Percentiles rank a stretch among this genome's conserved stretches.
phyloP scores from a whole-genome alignment of 2,888 invertebrate species.

The Cataglyphis albicans region DNA sequence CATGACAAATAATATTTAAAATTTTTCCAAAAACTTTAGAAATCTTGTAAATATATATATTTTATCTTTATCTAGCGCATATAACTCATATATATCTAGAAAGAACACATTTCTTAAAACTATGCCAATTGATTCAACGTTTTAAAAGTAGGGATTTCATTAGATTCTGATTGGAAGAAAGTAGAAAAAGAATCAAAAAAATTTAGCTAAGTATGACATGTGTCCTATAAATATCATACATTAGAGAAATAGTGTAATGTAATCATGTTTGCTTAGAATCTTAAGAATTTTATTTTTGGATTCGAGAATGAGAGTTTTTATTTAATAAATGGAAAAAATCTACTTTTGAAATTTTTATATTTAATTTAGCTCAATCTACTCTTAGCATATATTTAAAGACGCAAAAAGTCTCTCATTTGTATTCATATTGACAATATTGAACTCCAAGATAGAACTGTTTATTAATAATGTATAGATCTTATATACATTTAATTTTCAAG shows the following conservation, averaged over 20 bases:
- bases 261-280: not conserved
- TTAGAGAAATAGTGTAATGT: not conserved
- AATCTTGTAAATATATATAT: not conserved
- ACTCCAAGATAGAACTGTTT: not conserved
- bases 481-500: not conserved
- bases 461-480: conserved; percentile 3
- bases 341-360: not conserved
- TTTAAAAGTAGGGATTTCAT: not conserved
- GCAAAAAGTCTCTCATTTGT: not conserved
- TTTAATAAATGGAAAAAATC: not conserved
- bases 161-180: not conserved
- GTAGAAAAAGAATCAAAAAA: not conserved
- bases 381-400: not conserved
- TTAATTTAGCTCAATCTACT: not conserved
- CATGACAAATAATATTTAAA: not conserved
- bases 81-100: not conserved
- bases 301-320: not conserved
- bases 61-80: not conserved
- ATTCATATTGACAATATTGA: not conserved
- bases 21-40: not conserved
- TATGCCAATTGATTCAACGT: not conserved
- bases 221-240: not conserved
- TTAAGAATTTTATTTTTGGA: not conserved
- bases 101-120: not conserved
- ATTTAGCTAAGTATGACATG: not conserved